Evolutionary conservation across 1,140 invertebrate genomes (phyloP), one percentile per base, ranked within the genome.

Genomic region (Marisa cornuarietis): DNA sequence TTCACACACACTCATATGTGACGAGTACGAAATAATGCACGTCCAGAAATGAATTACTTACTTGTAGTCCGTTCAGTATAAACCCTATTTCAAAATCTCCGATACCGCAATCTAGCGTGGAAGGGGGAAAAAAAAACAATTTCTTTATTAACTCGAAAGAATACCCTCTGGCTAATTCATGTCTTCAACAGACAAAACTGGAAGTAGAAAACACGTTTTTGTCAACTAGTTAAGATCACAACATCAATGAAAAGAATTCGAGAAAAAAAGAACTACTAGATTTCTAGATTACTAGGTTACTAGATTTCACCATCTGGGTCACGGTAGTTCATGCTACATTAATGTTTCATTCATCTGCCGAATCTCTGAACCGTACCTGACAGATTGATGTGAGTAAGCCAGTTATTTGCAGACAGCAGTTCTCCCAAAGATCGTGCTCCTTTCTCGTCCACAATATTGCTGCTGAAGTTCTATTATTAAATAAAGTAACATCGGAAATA

Each of bases 21-120:
- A 26, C 49, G n/a, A 58, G n/a, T 18, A 61, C 1, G 22, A 24
- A 62, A n/a, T 8, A n/a, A 24, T 18, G 58, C 6, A 20, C 6
- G 24, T 16, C n/a, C 8, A 65, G 18, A 20, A 13, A n/a, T 11
- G 77, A 9, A 54, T 75, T 58, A 76, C 75, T 83, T 82, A 88
- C 87, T 79, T 87, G 79, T 9, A 89, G 77, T 42, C 86, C 88
- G 26, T 80, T 75, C 16, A 85, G 84, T 76, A 89, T 75, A 49
- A 77, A 79, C 31, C 83, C 87, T 1, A 82, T 83, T 65, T 87
- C 86, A 16, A 78, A 69, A 66, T 89, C 86, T 14, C 83, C 84
- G 31, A 89, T 76, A 18, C 85, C 78, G 69, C 81, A 85, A 24
- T 85, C 87, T 88, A 69, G 11, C 81, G 81, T 24, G 54, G 63